Evolutionary conservation across 2,113 vertebrate genomes (phyloP), one percentile per base, ranked within the genome.

Genomic region (Myotis lucifugus): DNA sequence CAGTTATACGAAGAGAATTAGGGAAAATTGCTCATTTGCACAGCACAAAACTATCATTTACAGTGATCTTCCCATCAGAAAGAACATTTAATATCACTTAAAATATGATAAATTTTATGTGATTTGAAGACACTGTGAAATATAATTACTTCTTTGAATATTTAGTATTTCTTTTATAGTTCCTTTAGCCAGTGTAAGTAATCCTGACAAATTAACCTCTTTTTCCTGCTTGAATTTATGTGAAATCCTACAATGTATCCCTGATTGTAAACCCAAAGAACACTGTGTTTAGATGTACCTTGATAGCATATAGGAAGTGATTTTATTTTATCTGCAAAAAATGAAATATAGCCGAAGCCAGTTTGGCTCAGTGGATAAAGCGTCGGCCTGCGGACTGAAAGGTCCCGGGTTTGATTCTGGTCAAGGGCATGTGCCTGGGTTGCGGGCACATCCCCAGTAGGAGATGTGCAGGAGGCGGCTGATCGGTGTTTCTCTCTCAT

Each of bases 71-170:
- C 94, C 85, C 96, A 77, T 93, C 73, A 85, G 93, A 94, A 87
- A 64, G 34, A 96, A 54, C 46, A 96, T 95, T 78, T 86, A 91
- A 79, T 92, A 17, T 25, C 50, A 91, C 50, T 95, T 94, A 94
- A 92, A 95, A 46, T 92, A 74, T 40, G 50, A 91, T 73, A 95
- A 85, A 91, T 64, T 73, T 90, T 74, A 96, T 37, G 2, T 25
- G 69, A 97, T 97, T 90, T 66, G 23, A 46, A 96, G 93, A 91
- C 74, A 96, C 12, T 90, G 2, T 94, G 76, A 97, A 85, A 91
- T 40, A 54, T 95, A 96, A 96, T 86, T 97, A 15, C 73, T 92
- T 93, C 42, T 93, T 96, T 67, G 79, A 96, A 70, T 76, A 96
- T 92, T 54, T 97, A 50, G 54, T 27, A 40, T 79, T 54, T 91